These are phyloP conservation scores for Hycleus phaleratus DNA, from an alignment of 1,140 invertebrate species.

Conservation along the genomic window DNA sequence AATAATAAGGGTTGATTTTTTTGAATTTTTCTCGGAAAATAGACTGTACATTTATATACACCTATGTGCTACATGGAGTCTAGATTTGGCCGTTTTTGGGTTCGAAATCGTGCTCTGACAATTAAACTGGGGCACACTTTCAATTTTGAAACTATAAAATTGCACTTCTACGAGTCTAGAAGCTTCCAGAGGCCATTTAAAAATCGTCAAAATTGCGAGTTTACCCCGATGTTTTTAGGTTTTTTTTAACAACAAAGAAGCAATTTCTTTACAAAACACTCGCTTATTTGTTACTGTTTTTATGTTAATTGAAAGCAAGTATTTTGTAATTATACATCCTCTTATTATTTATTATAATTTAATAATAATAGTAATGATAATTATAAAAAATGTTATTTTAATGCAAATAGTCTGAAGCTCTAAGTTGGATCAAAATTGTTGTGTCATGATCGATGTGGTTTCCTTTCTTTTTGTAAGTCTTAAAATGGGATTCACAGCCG, in stretches of 20 bases:
- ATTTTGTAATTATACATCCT: not conserved
- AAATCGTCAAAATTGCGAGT: not conserved
- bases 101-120: not conserved
- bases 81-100: not conserved
- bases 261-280: not conserved
- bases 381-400: not conserved
- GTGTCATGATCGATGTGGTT: conserved; percentile 1
- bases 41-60: conserved; percentile 24
- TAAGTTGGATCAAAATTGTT: not conserved
- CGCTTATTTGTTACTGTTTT: not conserved
- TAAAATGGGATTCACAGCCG: conserved; percentile 22
- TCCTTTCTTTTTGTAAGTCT: conserved; percentile 6
- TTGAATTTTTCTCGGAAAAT: conserved; percentile 19
- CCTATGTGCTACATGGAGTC: conserved; percentile 8
- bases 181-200: too few species aligned
- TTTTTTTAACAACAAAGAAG: not conserved
- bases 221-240: not conserved
- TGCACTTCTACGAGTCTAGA: too few species aligned
- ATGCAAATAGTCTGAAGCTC: not conserved
- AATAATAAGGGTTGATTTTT: too few species aligned
- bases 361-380: not conserved
- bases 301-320: conserved; percentile 1
- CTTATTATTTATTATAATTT: not conserved
- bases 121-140: not conserved
- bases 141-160: not conserved